Evolutionary conservation across 2,888 invertebrate species (phyloP).

Genomic region (Pollenia labialis): DNA sequence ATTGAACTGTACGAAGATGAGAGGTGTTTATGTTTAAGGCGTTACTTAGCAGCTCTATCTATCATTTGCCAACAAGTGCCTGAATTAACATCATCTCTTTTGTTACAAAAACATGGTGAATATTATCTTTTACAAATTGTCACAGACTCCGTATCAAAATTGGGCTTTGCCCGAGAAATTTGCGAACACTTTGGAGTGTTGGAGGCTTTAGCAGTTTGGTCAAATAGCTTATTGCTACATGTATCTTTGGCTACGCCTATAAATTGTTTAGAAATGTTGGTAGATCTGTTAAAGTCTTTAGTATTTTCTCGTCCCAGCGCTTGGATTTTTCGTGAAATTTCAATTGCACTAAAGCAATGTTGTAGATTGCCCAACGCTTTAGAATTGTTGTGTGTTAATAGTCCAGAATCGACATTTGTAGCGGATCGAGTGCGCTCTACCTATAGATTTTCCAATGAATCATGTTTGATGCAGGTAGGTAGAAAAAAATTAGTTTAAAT

Average conservation of each 20-base stretch:
- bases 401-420: conserved; percentile 75
- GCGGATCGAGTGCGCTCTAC: conserved; percentile 79
- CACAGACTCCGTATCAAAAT: conserved; percentile 78
- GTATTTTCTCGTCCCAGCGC: conserved; percentile 80
- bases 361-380: conserved; percentile 73
- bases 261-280: conserved; percentile 74
- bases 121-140: conserved; percentile 79
- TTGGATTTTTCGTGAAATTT: conserved; percentile 79
- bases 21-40: conserved; percentile 78
- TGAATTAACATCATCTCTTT: conserved; percentile 73
- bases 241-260: conserved; percentile 49
- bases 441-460: conserved; percentile 80
- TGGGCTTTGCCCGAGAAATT: conserved; percentile 81
- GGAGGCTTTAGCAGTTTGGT: conserved; percentile 78
- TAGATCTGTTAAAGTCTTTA: conserved; percentile 79
- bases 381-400: conserved; percentile 77
- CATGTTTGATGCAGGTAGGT: conserved; percentile 80
- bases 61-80: conserved; percentile 77
- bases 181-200: conserved; percentile 80
- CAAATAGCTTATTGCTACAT: conserved; percentile 76
- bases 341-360: conserved; percentile 76
- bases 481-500: background rate
- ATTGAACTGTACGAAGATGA: conserved; percentile 76
- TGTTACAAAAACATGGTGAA: conserved; percentile 77
- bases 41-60: conserved; percentile 79